Evolutionary conservation across 2,888 invertebrate species (phyloP).

Genomic region (Escarpia spicata): DNA sequence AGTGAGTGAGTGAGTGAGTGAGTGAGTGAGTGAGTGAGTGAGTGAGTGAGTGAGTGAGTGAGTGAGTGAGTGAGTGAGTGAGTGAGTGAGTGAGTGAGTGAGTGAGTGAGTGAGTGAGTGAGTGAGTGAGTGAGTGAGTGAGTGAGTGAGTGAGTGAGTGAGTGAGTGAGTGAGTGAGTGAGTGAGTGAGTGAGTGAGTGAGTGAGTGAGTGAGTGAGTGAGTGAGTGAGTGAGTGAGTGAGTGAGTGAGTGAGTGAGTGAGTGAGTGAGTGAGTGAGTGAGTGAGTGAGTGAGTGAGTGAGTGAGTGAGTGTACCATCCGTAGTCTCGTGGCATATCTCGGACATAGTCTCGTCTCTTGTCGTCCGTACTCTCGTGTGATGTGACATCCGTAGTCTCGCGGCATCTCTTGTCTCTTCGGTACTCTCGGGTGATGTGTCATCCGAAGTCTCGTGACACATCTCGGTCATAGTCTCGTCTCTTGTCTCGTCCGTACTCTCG

Average conservation of each 20-base stretch:
- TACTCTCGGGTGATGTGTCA: no score
- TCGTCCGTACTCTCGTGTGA: no score
- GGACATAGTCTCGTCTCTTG: no score
- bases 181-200: conserved; percentile 32
- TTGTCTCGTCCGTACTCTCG: no score
- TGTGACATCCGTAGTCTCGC: no score
- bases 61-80: conserved; percentile 32
- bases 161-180: conserved; percentile 34
- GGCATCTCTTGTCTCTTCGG: no score
- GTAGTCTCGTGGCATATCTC: no score
- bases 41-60: conserved; percentile 34
- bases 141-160: conserved; percentile 35
- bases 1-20: conserved; percentile 29
- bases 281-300: not conserved
- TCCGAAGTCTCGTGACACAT: no score
- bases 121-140: conserved; percentile 33
- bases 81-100: conserved; percentile 28
- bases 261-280: conserved; percentile 24
- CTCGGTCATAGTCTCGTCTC: no score
- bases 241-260: conserved; percentile 32
- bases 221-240: conserved; percentile 32
- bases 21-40: conserved; percentile 34
- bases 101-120: conserved; percentile 34
- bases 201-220: conserved; percentile 32
- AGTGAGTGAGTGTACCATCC: no score